These are phyloP conservation scores for Falco punctatus DNA, from an alignment of 2,113 vertebrate genomes.

Conservation along the genomic window DNA sequence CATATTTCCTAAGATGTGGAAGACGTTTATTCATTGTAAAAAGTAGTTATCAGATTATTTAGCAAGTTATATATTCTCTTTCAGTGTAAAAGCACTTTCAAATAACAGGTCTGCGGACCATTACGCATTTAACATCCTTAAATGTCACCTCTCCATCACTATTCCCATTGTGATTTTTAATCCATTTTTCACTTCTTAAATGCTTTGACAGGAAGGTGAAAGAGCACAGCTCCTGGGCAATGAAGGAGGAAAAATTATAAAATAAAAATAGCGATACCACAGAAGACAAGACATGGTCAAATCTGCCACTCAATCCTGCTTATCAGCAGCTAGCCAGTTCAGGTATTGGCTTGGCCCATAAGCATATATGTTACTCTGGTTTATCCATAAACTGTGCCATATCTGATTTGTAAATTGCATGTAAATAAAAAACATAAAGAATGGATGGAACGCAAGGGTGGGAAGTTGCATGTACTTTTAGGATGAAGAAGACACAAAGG, in stretches of 20 bases:
- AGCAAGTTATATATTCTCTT: background rate
- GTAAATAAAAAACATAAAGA: background rate
- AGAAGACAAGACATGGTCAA: background rate
- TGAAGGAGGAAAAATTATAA: background rate
- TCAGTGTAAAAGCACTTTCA: background rate
- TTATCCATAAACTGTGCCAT: background rate
- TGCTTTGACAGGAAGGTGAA: background rate
- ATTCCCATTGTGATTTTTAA: background rate
- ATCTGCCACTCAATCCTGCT: background rate
- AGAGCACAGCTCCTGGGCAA: background rate
- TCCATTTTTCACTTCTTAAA: background rate
- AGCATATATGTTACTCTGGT: background rate
- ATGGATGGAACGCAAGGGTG: background rate
- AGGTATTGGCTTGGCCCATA: background rate
- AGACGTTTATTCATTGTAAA: background rate
- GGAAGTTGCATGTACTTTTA: background rate
- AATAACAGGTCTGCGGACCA: background rate
- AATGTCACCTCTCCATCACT: background rate
- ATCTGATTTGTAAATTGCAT: background rate
- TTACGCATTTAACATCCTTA: background rate
- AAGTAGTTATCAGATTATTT: background rate
- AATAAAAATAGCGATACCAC: background rate
- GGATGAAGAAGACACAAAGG: background rate
- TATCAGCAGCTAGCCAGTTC: background rate
- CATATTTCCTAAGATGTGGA: background rate